Evolutionary conservation across 1,140 invertebrate species (phyloP), one percentile per base, ranked within the genome.

Genomic region (Adoxophyes honmai): DNA sequence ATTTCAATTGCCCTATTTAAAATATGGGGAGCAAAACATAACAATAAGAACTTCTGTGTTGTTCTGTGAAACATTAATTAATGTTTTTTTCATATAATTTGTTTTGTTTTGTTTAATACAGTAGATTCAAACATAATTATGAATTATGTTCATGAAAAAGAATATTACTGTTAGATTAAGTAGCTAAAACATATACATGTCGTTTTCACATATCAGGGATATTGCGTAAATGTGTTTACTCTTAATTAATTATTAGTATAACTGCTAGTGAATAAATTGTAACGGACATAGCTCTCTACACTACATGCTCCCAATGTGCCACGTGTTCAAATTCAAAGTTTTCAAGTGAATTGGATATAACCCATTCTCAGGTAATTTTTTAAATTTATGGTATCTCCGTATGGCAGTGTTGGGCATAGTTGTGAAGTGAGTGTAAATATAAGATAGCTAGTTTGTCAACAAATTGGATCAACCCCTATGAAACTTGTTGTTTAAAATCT

Each of bases 231-330:
- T 48, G 42, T 48, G 42, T 48, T 48, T 48, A 48, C 21, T 48
- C 42, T 8, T 48, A 48, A n/a, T n/a, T n/a, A n/a, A n/a, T n/a
- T 28, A 18, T 21, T 21, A 21, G 21, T 28, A 28, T n/a, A n/a
- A n/a, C 21, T 28, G 21, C 21, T 28, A 48, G n/a, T 48, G 16
- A 6, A 52, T 18, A 21, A 61, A 33, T 59, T 57, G 57, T 62
- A 66, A 52, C 34, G 59, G 57, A 52, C 60, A 59, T 55, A 64
- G 60, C 11, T 28, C 6, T 28, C 21, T 52, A 55, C 13, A 13
- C 11, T 37, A 52, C 58, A 63, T 64, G 64, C 66, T 77, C 73
- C 67, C 55, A 69, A 71, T 62, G 75, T 80, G 75, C 75, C 77
- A 80, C 60, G 68, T 51, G 28, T 66, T 69, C 48, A 53, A 65